Base-by-base conservation (phyloP, 2,113 vertebrate genomes). In the Otolemur garnettii region DNA sequence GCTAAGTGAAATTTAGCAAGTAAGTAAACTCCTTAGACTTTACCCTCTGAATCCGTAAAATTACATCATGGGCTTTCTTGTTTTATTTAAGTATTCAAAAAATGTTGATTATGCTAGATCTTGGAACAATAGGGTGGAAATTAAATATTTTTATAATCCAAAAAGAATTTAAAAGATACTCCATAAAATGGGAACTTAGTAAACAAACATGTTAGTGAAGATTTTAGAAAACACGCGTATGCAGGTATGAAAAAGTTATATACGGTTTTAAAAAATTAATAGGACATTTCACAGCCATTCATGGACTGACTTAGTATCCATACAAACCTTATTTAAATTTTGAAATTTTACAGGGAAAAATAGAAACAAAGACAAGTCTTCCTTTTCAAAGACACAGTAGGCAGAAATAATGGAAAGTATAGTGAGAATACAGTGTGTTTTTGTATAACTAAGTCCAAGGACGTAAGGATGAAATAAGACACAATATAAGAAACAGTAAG, bases 31-130 rank as follows among this genome's bases (percentile, higher is more conserved):
- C 22, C 5, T 74, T 55, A 75, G 75, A 4, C 19, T 95, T 85
- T 64, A 91, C 2, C 2, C 1, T 69, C 19, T 62, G 68, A 60
- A 72, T 71, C 13, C 64, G 42, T 26, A 69, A 93, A 64, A 8
- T 78, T 45, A 91, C 1, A 14, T 38, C 7, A 66, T 24, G 17
- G 10, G 7, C 18, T 17, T 93, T 66, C 74, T 45, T n/a, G 24
- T 74, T 87, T 87, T 83, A n/a, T 68, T 86, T 15, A 82, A 57
- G 28, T 14, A 83, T 80, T 91, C 53, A 80, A 18, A 19, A 80
- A 84, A 90, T 80, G 42, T 21, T 62, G 82, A 64, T 4, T 59
- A 66, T 35, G 26, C 38, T 86, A 64, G 33, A 33, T 74, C 38
- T 69, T 4, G 8, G 7, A n/a, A 88, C 60, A 50, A 92, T 28